Percentiles rank a stretch among this genome's conserved stretches.
phyloP scores from a whole-genome alignment of 2,797 vertebrate genomes.

The Coranthus polyacanthus region DNA sequence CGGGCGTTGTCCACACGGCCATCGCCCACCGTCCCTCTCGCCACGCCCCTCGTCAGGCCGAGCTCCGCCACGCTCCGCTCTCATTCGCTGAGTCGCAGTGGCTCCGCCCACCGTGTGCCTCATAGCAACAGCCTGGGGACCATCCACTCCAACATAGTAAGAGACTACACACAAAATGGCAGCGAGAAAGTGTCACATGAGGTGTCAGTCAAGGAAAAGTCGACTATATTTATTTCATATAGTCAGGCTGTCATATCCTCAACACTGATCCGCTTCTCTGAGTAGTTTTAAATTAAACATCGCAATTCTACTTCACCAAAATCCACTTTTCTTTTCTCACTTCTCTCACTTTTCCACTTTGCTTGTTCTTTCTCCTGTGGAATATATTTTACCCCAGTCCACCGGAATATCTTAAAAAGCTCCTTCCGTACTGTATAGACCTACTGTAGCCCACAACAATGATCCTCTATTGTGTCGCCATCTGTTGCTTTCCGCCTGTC shows the following conservation, averaged over 20 bases:
- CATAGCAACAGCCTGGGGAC: slow-evolving; percentile 87
- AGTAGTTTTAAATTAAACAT: slow-evolving; percentile 16
- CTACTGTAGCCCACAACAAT: slow-evolving; percentile 48
- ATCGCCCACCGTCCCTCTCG: slow-evolving; percentile 61
- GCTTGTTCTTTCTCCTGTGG: slow-evolving; percentile 18
- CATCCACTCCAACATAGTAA: slow-evolving; percentile 88
- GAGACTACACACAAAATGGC: slow-evolving; percentile 59
- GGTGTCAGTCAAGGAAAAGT: slow-evolving; percentile 12
- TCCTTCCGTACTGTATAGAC: slow-evolving; percentile 43
- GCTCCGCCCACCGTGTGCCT: slow-evolving; percentile 85
- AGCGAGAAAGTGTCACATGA: slow-evolving; percentile 8
- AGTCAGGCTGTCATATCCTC: slow-evolving; percentile 1
- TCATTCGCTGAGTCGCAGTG: slow-evolving; percentile 93
- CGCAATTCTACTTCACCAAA: slow-evolving; percentile 8
- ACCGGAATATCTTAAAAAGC: slow-evolving; percentile 31
- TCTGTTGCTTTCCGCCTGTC: slow-evolving; percentile 68
- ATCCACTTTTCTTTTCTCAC: slow-evolving; percentile 7
- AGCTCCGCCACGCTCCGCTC: slow-evolving; percentile 89
- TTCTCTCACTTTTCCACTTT: neutral
- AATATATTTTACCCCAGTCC: slow-evolving; percentile 27
- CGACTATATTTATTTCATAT: slow-evolving; percentile 16
- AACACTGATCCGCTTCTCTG: slow-evolving; percentile 10
- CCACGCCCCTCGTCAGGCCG: slow-evolving; percentile 76
- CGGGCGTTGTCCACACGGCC: slow-evolving; percentile 73
- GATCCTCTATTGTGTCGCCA: slow-evolving; percentile 62